Conservation (phyloP, 2,797 vertebrate species). For the Acridotheres tristis region DNA sequence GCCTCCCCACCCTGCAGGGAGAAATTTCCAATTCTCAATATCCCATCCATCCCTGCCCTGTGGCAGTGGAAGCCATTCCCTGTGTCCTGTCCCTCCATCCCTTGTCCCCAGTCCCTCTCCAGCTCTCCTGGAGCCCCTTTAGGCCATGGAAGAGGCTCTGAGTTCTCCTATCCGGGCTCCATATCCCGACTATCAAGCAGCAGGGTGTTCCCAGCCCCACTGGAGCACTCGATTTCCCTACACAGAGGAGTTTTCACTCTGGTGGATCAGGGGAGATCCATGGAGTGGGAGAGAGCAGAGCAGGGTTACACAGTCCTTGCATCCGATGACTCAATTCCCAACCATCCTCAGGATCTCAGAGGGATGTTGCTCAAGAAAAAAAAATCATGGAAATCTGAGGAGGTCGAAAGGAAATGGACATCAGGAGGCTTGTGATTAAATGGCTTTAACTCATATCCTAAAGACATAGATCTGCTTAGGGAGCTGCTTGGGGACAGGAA, state of each 20-base stretch:
- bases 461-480: neutral
- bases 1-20: accelerated
- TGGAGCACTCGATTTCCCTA: accelerated
- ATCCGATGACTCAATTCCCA: neutral
- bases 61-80: neutral
- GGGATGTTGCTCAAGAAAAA: neutral
- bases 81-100: neutral
- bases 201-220: neutral
- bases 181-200: accelerated
- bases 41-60: neutral
- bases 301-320: neutral
- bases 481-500: neutral
- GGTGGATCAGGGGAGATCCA: neutral
- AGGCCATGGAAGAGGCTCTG: neutral
- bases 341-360: neutral
- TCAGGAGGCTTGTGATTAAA: neutral
- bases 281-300: neutral
- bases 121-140: neutral
- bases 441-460: neutral
- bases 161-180: neutral
- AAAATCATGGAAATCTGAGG: neutral
- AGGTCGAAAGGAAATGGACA: neutral
- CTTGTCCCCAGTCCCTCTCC: neutral
- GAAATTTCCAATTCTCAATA: neutral
- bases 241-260: accelerated